Evolutionary conservation across 2,113 vertebrate genomes (phyloP), one percentile per base, ranked within the genome.

Genomic region (Lepisosteus oculatus): DNA sequence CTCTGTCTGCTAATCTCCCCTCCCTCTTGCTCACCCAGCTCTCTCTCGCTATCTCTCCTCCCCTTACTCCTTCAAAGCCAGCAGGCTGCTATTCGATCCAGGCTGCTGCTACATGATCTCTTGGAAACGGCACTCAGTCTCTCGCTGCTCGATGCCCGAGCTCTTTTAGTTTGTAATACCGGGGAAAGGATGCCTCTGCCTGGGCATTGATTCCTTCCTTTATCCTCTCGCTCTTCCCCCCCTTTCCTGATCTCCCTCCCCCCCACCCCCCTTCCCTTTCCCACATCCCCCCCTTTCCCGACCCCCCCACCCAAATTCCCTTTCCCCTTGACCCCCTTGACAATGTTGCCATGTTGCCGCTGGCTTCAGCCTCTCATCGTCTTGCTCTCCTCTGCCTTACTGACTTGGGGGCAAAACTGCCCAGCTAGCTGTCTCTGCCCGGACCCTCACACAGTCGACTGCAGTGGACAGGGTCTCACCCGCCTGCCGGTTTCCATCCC

Each of bases 381-480:
- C 75, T 83, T 91, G 80, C 77, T 92, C 78, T 91, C 83, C 70
- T 87, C 83, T 66, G 74, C 80, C 80, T 79, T 86, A 75, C 71
- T 85, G 1, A 75, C 85, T 77, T 80, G 67, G 77, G 93, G 83
- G 69, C 85, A 87, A 56, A 84, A 83, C 44, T 98, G 96, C 83
- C 95, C 95, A 47, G 83, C 92, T 73, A 93, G 83, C 82, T 98
- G 96, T 83, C 79, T 89, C 80, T 98, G 96, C 85, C 87, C 90
- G 59, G 96, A 95, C 88, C 93, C 92, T 61, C 94, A 96, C 87
- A 97, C 95, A 3, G 93, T 98, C 84, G 92, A 98, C 79, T 98
- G 95, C 87, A 88, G 91, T 61, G 90, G 90, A 71, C 89, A 87
- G 78, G 95, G 95, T 75, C 93, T 99, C 66, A 95, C 94, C 42